These are phyloP conservation scores for Rhinichthys osculus DNA, from an alignment of 2,797 vertebrate species.

Conservation along the genomic window DNA sequence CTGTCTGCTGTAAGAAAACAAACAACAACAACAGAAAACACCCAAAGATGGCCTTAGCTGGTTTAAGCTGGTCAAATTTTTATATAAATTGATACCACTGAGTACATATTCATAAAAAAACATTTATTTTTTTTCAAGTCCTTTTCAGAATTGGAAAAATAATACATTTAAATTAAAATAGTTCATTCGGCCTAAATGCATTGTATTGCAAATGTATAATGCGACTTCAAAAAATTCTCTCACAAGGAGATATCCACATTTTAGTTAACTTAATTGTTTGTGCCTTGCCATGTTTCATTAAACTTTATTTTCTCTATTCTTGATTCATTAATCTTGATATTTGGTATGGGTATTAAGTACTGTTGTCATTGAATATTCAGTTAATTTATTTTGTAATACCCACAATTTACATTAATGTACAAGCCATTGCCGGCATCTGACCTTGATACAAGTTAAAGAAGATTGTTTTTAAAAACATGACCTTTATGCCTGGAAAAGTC, in stretches of 20 bases:
- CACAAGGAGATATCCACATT: neutral
- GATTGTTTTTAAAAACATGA: neutral
- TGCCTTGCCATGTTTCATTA: neutral
- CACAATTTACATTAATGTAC: neutral
- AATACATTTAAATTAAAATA: neutral
- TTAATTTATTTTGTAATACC: neutral
- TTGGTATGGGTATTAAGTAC: neutral
- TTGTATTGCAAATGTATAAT: neutral
- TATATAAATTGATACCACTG: neutral
- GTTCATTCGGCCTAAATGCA: neutral
- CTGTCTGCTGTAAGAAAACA: neutral
- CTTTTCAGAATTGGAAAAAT: neutral
- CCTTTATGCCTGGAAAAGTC: neutral
- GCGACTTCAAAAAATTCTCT: too few species aligned
- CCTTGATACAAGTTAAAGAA: neutral
- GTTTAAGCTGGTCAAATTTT: neutral
- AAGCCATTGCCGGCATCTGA: neutral
- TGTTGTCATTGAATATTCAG: neutral
- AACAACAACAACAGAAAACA: neutral
- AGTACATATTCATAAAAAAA: neutral
- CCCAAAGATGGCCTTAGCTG: neutral
- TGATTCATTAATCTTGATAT: constrained; percentile 6
- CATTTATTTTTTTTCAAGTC: neutral
- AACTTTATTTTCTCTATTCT: neutral
- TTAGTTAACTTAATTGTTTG: neutral